phyloP scores from a whole-genome alignment of 2,113 vertebrate species.

The Corythaixoides concolor region DNA sequence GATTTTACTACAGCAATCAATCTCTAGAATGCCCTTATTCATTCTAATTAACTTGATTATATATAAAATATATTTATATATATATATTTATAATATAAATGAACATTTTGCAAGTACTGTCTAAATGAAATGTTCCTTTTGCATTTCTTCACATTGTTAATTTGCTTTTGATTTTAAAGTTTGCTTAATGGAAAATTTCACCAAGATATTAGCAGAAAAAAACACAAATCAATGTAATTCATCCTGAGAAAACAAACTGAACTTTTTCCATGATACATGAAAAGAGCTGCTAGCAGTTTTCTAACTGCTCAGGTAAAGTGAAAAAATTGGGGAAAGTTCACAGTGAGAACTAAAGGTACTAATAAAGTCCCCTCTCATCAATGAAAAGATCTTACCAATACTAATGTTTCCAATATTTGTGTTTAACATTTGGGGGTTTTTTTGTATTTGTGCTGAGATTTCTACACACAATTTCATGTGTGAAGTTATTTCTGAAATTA shows the following conservation, averaged over 20 bases:
- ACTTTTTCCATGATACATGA: background rate
- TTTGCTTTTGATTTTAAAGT: background rate
- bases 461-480: background rate
- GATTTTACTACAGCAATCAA: background rate
- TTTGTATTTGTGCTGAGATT: background rate
- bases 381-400: background rate
- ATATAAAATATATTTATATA: no score
- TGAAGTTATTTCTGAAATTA: background rate
- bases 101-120: background rate
- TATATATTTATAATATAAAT: no score
- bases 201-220: background rate
- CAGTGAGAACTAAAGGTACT: background rate
- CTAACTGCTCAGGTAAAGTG: background rate
- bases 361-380: fast-evolving
- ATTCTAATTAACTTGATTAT: background rate
- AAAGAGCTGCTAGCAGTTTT: background rate
- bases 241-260: background rate
- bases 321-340: background rate
- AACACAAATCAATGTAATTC: background rate
- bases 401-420: background rate
- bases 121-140: background rate
- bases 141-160: background rate
- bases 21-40: background rate
- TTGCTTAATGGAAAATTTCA: background rate
- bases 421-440: background rate